Base-by-base conservation (phyloP, 2,888 invertebrate genomes). In the Agrypnus murinus region DNA sequence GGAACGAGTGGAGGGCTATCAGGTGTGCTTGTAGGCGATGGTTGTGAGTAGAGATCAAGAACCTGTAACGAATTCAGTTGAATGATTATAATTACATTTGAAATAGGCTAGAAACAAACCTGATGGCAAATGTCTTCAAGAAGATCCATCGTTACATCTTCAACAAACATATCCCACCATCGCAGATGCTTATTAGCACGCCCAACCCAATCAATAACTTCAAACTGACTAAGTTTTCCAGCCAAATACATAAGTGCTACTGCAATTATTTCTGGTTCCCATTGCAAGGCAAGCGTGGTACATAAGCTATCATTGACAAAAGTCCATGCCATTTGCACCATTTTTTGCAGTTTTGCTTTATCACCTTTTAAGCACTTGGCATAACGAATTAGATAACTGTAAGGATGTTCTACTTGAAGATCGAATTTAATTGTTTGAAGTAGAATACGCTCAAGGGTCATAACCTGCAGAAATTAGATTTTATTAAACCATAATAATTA, bases 291-390 rank as follows among this genome's bases (percentile, higher is more conserved):
- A 53, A 99, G 89, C 0, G 97, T 98, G 2, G 99, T 99, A 83
- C 97, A 98, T 75, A 98, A 89, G 87, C 97, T 94, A 86, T 99
- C 99, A 86, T 99, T 99, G 0, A 99, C 96, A 86, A 99, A 99
- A 4, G 98, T 99, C 99, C 99, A 99, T 0, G 98, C 98, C 97
- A 98, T 98, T 86, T 99, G 98, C 0, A 99, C 97, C 94, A 99
- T 95, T 86, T 96, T 97, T 81, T 97, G 95, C 58, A 97, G 71
- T 84, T 97, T 97, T n/a, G 90, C 90, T 84, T 96, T 96, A 82
- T 98, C 98, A 32, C 96, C 96, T 87, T 95, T 96, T 65, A 98
- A 87, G 81, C 95, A 93, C 85, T 98, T 98, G 9, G 97, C 97
- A 87, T 97, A 99, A 84, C 95, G 96, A 25, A 98, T 86, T 70